Evolutionary conservation across 2,888 invertebrate species (phyloP).

Genomic region (Caenorhabditis plicata): DNA sequence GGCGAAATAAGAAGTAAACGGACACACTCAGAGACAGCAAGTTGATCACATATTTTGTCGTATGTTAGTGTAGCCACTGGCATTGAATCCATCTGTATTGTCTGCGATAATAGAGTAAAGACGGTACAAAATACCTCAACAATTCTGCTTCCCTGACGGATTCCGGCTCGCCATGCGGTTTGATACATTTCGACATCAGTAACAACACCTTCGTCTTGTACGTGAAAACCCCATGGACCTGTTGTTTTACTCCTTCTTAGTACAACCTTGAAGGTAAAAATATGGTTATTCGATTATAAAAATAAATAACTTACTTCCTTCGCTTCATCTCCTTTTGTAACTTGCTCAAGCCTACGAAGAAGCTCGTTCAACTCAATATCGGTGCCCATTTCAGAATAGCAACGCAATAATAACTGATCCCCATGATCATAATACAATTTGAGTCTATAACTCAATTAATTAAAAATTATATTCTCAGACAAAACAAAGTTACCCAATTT

Average conservation of each 20-base stretch:
- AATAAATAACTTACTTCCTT: too few relatives aligned
- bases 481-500: constrained; percentile 49
- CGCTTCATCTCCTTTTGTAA: constrained; percentile 75
- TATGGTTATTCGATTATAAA: too few relatives aligned
- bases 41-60: constrained; percentile 55
- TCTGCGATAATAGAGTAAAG: too few relatives aligned
- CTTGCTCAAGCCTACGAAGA: constrained; percentile 78
- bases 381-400: constrained; percentile 72
- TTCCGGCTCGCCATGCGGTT: constrained; percentile 75
- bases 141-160: constrained; percentile 83
- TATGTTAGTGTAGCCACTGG: constrained; percentile 52
- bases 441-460: constrained; percentile 30
- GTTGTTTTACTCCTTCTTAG: constrained; percentile 48
- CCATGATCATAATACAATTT: constrained; percentile 83
- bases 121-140: too few relatives aligned
- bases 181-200: constrained; percentile 81
- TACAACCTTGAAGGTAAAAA: too few relatives aligned
- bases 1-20: constrained; percentile 58
- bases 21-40: constrained; percentile 51
- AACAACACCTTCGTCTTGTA: constrained; percentile 75
- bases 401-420: constrained; percentile 79
- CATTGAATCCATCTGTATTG: constrained; percentile 50
- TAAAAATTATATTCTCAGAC: background rate
- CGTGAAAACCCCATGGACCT: constrained; percentile 61
- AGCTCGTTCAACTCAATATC: constrained; percentile 76